Conservation (phyloP, 1,140 invertebrate species). For the Drosophila erecta region DNA sequence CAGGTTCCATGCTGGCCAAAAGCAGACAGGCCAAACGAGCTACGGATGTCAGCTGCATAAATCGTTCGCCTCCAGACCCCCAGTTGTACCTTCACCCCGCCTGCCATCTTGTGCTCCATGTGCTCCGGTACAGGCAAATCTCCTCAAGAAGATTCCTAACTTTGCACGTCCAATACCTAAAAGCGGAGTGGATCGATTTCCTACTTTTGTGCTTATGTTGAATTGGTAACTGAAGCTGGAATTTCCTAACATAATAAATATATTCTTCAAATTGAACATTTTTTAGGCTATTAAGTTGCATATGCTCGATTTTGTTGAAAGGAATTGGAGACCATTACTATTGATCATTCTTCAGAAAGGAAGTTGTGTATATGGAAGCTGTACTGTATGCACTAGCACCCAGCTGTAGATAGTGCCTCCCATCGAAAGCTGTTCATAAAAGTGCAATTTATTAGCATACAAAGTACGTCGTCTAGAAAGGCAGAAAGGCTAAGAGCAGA, state of each 20-base stretch:
- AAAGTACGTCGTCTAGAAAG: constrained; percentile 52
- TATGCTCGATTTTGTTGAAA: too few relatives aligned
- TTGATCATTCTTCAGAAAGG: neutral
- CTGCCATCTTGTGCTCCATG: constrained; percentile 14
- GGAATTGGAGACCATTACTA: too few relatives aligned
- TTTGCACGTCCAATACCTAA: too few relatives aligned
- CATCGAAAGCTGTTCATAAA: constrained; percentile 71
- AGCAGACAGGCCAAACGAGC: constrained; percentile 62
- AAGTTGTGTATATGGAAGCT: neutral
- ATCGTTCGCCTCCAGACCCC: constrained; percentile 52
- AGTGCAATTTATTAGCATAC: constrained; percentile 82
- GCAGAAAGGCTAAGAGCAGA: constrained; percentile 14
- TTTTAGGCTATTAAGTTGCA: too few relatives aligned
- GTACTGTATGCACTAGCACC: neutral
- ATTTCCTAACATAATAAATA: neutral
- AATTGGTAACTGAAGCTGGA: neutral
- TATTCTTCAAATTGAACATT: too few relatives aligned
- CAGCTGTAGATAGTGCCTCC: constrained; percentile 18
- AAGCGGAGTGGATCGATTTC: neutral
- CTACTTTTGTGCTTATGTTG: neutral
- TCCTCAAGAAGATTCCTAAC: neutral
- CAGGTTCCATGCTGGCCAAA: constrained; percentile 32
- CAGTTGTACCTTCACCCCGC: constrained; percentile 17
- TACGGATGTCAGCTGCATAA: constrained; percentile 81
- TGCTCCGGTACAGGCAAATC: constrained; percentile 7